Evolutionary conservation across 2,797 vertebrate species (phyloP).

Genomic region (Peromyscus attwateri): DNA sequence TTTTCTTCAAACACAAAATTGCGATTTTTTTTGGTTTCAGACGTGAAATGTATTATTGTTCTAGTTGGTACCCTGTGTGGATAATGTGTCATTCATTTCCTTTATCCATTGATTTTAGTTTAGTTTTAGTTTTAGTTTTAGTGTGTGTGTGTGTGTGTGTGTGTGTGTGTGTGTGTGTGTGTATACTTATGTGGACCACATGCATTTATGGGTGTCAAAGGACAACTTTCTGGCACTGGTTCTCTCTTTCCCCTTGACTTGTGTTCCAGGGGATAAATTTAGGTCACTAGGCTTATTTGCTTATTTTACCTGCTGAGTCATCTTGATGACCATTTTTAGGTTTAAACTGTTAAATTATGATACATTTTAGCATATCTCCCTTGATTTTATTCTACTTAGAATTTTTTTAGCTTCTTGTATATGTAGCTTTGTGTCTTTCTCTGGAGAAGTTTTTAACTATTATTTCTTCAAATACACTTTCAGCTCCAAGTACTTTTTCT

Average conservation of each 20-base stretch:
- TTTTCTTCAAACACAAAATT: neutral
- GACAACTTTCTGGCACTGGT: neutral
- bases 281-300: neutral
- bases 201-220: neutral
- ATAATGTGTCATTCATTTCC: neutral
- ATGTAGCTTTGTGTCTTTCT: neutral
- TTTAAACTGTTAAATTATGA: neutral
- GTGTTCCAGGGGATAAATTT: neutral
- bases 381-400: neutral
- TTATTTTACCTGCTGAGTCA: neutral
- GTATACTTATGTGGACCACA: neutral
- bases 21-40: neutral
- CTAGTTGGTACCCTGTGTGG: neutral
- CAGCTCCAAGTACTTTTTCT: neutral
- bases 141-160: neutral
- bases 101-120: neutral
- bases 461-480: neutral
- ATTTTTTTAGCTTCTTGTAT: neutral
- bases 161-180: neutral
- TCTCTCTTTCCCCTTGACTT: neutral
- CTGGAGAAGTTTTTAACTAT: neutral
- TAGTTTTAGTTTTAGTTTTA: no score
- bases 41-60: neutral
- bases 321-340: neutral
- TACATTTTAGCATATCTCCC: neutral